These are phyloP conservation scores for Lordiphosa fenestrarum DNA, from an alignment of 2,888 invertebrate species.

Conservation along the genomic window DNA sequence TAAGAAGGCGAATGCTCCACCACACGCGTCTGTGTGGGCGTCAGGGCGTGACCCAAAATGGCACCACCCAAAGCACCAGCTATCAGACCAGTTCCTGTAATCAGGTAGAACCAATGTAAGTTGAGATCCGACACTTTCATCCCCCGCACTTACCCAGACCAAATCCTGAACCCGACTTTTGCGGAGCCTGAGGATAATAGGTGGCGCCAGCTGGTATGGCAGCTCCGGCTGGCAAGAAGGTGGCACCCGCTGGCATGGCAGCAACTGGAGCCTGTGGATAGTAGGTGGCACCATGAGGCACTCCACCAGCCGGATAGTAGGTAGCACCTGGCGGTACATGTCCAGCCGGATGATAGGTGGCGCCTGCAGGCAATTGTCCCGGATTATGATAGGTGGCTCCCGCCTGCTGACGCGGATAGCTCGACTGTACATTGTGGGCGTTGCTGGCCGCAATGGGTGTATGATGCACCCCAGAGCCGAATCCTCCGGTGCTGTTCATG, in stretches of 20 bases:
- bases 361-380: slow-evolving; percentile 58
- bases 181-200: slow-evolving; percentile 72
- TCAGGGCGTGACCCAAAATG: slow-evolving; percentile 76
- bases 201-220: slow-evolving; percentile 72
- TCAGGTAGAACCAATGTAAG: not conserved
- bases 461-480: slow-evolving; percentile 45
- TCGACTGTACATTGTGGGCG: slow-evolving; percentile 68
- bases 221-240: slow-evolving; percentile 60
- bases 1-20: slow-evolving; percentile 50
- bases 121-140: too few species aligned
- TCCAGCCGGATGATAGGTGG: slow-evolving; percentile 68
- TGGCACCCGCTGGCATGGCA: slow-evolving; percentile 62
- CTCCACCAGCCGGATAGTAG: slow-evolving; percentile 43
- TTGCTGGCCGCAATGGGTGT: slow-evolving; percentile 73
- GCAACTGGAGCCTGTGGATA: slow-evolving; percentile 57
- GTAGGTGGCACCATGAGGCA: slow-evolving; percentile 67
- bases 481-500: slow-evolving; percentile 60
- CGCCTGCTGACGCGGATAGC: slow-evolving; percentile 68
- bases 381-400: slow-evolving; percentile 58
- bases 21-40: slow-evolving; percentile 72
- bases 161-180: slow-evolving; percentile 67
- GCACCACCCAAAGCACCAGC: slow-evolving; percentile 78
- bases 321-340: slow-evolving; percentile 57
- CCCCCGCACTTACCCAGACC: slow-evolving; percentile 71
- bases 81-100: slow-evolving; percentile 75